Base-by-base conservation (phyloP, 2,888 invertebrate genomes). In the Ditula angustiorana region DNA sequence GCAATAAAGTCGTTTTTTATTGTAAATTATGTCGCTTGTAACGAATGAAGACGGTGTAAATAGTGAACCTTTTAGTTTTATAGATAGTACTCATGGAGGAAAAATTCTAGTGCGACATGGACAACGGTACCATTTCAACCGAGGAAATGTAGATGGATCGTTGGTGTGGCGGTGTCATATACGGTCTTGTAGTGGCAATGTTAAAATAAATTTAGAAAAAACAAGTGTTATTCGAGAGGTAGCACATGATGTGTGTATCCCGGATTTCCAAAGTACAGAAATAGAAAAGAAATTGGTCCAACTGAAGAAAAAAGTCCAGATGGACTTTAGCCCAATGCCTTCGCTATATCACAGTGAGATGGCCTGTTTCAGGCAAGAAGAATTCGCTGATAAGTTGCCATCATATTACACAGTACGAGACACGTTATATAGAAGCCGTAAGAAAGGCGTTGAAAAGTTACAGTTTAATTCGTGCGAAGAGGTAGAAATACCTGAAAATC, bases 401-500 rank as follows among this genome's bases (percentile, higher is more conserved):
- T 28, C 52, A 11, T 33, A 19, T 52, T 11, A 52, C 30, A 21
- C 52, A 13, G 52, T 52, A 30, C 52, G 33, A 7, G 52, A 52
- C 30, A 30, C 33, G 2, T 52, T 52, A 33, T 23, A 52, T 21
- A 52, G 52, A 33, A 52, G 52, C 19, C 52, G 52, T n/a, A 33
- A 33, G 4, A 19, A 21, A 52, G 52, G 30, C 21, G 7, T 33
- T 11, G 30, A 52, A 52, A 50, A 52, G 3, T 21, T 52, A 11
- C 52, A 52, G 21, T 33, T 52, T 21, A 19, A 52, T 52, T 33
- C 21, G 21, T 52, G 52, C n/a, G 52, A 33, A 52, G 52, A 33
- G 30, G 52, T 52, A n/a, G 21, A 52, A 52, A 52, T 52, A 30
- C 33, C 33, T 11, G 41, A 11, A 33, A 21, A 33, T 33, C 21